Conservation (phyloP, 2,797 vertebrate genomes). For the Pseudochromis fuscus region DNA sequence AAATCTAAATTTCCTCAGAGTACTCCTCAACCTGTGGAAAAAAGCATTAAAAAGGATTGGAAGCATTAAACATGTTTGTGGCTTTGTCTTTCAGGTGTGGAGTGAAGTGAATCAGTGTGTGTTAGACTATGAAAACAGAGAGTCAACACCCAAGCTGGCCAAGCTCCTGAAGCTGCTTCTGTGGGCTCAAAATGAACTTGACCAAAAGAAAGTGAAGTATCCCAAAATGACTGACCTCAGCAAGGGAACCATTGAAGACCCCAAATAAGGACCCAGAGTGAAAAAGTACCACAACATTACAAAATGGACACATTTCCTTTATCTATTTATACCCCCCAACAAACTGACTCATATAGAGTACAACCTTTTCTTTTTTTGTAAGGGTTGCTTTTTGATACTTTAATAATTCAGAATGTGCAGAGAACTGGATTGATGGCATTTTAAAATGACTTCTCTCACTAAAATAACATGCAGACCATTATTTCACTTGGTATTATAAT, state of each 20-base stretch:
- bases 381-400: slow-evolving; percentile 85
- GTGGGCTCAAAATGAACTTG: slow-evolving; percentile 99
- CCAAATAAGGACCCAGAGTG: slow-evolving; percentile 87
- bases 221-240: slow-evolving; percentile 99
- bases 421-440: slow-evolving; percentile 76
- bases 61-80: slow-evolving; percentile 25
- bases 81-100: slow-evolving; percentile 89
- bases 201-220: slow-evolving; percentile 99
- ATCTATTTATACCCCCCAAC: slow-evolving; percentile 86
- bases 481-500: slow-evolving; percentile 69
- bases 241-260: slow-evolving; percentile 98
- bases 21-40: background rate
- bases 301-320: slow-evolving; percentile 80
- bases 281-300: slow-evolving; percentile 64
- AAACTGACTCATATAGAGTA: slow-evolving; percentile 79
- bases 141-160: slow-evolving; percentile 97
- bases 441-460: slow-evolving; percentile 72
- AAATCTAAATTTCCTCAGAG: no score
- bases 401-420: slow-evolving; percentile 77
- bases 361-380: slow-evolving; percentile 80
- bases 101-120: slow-evolving; percentile 99
- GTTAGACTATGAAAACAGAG: slow-evolving; percentile 97
- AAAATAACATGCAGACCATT: slow-evolving; percentile 65
- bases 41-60: no score
- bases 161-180: slow-evolving; percentile 98